phyloP scores from a whole-genome alignment of 2,113 vertebrate species.

The Entosphenus tridentatus region DNA sequence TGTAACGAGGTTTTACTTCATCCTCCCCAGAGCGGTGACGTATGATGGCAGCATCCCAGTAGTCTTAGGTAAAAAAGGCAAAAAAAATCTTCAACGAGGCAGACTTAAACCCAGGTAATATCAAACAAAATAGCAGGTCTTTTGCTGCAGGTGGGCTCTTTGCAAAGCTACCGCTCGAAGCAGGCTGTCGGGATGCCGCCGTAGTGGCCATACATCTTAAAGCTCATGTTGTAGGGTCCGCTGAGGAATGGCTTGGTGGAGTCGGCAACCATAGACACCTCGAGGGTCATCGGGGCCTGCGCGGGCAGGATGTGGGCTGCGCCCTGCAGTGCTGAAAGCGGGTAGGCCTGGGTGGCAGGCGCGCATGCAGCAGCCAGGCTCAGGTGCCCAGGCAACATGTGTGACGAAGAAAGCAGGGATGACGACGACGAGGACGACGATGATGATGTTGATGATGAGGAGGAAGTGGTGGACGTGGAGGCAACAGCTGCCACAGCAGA shows the following conservation, averaged over 20 bases:
- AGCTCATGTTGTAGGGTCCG: not conserved
- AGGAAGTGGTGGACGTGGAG: not conserved
- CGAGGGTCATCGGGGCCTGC: constrained; percentile 1
- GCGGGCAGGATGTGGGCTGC: not conserved
- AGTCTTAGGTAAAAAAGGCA: not conserved
- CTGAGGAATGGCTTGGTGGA: constrained; percentile 1
- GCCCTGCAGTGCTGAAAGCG: constrained; percentile 4
- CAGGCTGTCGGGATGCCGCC: not conserved
- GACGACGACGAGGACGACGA: not conserved
- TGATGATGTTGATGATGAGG: not conserved
- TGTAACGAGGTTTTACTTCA: not conserved
- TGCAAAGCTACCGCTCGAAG: not conserved
- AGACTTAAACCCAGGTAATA: not conserved
- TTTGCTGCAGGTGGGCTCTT: not conserved
- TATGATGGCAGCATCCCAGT: constrained; percentile 1
- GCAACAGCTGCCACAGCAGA: not conserved
- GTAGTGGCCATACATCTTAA: constrained; percentile 2
- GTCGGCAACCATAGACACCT: constrained; percentile 4
- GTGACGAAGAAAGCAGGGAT: not conserved
- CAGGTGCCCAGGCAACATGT: not conserved
- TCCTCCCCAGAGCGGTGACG: not conserved
- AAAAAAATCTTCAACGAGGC: not conserved
- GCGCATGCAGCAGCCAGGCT: not conserved
- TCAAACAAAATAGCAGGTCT: not conserved
- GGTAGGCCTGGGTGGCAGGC: not conserved